phyloP scores from a whole-genome alignment of 2,888 invertebrate genomes.

The Neria commutata region DNA sequence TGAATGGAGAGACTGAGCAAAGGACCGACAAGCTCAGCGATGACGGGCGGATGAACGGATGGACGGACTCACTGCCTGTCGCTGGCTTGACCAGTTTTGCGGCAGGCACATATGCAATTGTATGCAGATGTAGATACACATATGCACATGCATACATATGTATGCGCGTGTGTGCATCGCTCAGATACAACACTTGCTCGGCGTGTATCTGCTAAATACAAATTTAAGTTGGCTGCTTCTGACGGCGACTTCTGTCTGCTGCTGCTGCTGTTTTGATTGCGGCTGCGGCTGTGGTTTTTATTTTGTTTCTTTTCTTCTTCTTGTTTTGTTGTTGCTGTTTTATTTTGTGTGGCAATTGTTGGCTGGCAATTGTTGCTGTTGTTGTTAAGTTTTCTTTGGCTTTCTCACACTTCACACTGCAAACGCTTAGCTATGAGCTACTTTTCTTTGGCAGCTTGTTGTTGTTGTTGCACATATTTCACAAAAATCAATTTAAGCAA shows the following conservation, averaged over 20 bases:
- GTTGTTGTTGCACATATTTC: too few relatives aligned
- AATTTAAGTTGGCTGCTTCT: too few relatives aligned
- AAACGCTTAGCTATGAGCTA: too few relatives aligned
- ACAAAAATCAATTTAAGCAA: too few relatives aligned
- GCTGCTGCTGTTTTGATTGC: constrained; percentile 25
- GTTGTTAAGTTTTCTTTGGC: constrained; percentile 17
- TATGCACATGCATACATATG: constrained; percentile 22
- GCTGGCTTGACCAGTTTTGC: constrained; percentile 27
- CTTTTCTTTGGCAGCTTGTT: too few relatives aligned
- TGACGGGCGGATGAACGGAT: constrained; percentile 34
- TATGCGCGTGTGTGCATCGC: constrained; percentile 32
- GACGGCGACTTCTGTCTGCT: too few relatives aligned
- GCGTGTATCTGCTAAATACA: too few relatives aligned
- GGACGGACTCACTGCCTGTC: constrained; percentile 25
- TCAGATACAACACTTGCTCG: too few relatives aligned
- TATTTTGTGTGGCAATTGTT: too few relatives aligned
- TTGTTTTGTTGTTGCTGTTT: neutral
- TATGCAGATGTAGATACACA: constrained; percentile 8
- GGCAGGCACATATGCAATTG: constrained; percentile 32
- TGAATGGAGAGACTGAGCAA: neutral
- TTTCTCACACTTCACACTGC: too few relatives aligned
- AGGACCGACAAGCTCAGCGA: constrained; percentile 5
- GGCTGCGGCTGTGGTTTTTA: constrained; percentile 47
- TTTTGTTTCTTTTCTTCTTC: constrained; percentile 25
- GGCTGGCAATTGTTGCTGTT: constrained; percentile 2